Evolutionary conservation across 2,888 invertebrate genomes (phyloP), one percentile per base, ranked within the genome.

Genomic region (Ennomos erosarius): DNA sequence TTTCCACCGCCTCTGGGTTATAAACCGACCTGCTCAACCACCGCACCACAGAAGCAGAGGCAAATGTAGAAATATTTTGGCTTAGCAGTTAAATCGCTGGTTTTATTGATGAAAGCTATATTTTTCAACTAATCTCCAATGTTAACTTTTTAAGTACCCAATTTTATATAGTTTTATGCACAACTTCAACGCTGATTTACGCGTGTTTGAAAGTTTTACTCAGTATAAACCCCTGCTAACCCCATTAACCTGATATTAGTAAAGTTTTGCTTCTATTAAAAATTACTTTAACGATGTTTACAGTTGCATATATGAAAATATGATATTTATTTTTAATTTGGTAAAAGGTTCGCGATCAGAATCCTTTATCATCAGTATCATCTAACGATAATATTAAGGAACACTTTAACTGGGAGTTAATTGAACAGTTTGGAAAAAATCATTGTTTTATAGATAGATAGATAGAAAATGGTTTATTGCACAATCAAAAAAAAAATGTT

Each of bases 261-360:
- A 68, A 70, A 72, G 66, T 72, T 70, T 62, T 43, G 46, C 48
- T 46, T 33, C 54, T 65, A 64, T 59, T 60, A 65, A 60, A 55
- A 64, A 58, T 48, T 8, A 42, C 38, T 55, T 37, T 55, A 50
- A 60, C 46, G 51, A 53, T 49, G 52, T 59, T 54, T 54, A 48
- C 42, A 45, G 42, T 34, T 11, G 10, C 40, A 49, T 56, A 63
- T 42, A 52, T 57, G 50, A 45, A 51, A 16, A 45, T 45, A 9
- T 45, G 16, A 45, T 37, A 36, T n/a, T 13, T n/a, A 39, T 47
- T 42, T 42, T 35, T 55, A 55, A 55, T 55, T 55, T 55, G 26
- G 36, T 55, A 55, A 55, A 47, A 55, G 47, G 26, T 42, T 36
- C 26, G 42, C 42, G 51, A 26, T 26, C 26, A 26, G 45, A 40